Conservation (phyloP, 2,888 invertebrate genomes). For the Epistrophe grossulariae region DNA sequence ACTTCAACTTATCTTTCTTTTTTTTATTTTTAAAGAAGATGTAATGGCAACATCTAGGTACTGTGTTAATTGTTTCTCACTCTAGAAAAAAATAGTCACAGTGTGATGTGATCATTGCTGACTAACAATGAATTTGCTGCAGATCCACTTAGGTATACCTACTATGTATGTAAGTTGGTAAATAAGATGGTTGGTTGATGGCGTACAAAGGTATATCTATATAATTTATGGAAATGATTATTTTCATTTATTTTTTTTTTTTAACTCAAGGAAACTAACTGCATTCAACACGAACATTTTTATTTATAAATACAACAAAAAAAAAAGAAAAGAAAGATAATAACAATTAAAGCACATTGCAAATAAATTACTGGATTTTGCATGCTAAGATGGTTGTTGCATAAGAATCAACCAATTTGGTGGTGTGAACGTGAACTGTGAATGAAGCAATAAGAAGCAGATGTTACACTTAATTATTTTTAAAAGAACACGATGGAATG, state of each 20-base stretch:
- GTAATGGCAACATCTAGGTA: constrained; percentile 38
- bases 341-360: constrained; percentile 54
- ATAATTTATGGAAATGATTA: constrained; percentile 73
- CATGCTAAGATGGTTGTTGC: constrained; percentile 55
- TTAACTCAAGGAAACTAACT: constrained; percentile 70
- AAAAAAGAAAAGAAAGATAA: constrained; percentile 41
- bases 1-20: constrained; percentile 4
- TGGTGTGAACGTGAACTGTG: constrained; percentile 41
- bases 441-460: constrained; percentile 37
- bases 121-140: constrained; percentile 54
- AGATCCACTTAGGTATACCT: constrained; percentile 29
- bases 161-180: neutral
- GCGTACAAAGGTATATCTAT: constrained; percentile 55
- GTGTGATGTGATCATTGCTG: constrained; percentile 24
- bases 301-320: neutral
- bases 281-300: constrained; percentile 64
- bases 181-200: constrained; percentile 38
- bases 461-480: constrained; percentile 40
- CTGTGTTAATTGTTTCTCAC: constrained; percentile 64
- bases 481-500: constrained; percentile 1
- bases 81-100: constrained; percentile 59
- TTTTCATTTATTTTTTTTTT: constrained; percentile 31
- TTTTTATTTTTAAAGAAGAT: constrained; percentile 18
- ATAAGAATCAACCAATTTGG: constrained; percentile 42
- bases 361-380: constrained; percentile 65